Evolutionary conservation across 1,140 invertebrate genomes (phyloP), one percentile per base, ranked within the genome.

Genomic region (Leptopilina boulardi): DNA sequence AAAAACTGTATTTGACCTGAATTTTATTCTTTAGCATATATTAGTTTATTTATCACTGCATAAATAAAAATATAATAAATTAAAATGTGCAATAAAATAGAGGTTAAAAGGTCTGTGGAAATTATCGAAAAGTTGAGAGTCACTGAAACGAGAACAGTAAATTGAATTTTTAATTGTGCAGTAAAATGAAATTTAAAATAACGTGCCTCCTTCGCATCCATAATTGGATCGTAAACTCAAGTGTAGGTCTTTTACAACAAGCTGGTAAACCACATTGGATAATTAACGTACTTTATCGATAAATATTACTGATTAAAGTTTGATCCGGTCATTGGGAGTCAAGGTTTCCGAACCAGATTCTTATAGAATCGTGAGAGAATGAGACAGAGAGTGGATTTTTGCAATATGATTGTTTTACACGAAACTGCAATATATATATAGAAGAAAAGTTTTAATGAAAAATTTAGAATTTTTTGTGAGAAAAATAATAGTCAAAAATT

Each of bases 201-300:
- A 30, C 59, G 59, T 11, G 9, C 59, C 59, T 66, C 26, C 23
- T 66, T 66, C 59, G 21, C 59, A 66, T 66, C 11, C 59, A 13
- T 66, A 66, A 66, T 66, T 66, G 59, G 59, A 66, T 66, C 59
- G 26, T 66, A 66, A 66, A 66, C 15, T 66, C 26, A 15, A 26
- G 59, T n/a, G 13, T 6, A 30, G 59, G 5, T 23, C 23, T 30
- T 66, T 66, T 34, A 66, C 59, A 66, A 34, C 59, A 34, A 66
- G 59, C 59, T 26, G 59, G 59, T 66, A 66, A 30, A 34, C 59
- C 59, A 66, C 59, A 66, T 66, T 66, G 59, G 59, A 66, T 66
- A 66, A 66, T 66, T 66, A 66, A 66, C 23, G 59, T 15, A 66
- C 59, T 34, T 66, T 66, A 66, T 66, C 23, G 59, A 66, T 66